Evolutionary conservation across 2,888 invertebrate genomes (phyloP), one percentile per base, ranked within the genome.

Genomic region (Vanessa cardui): DNA sequence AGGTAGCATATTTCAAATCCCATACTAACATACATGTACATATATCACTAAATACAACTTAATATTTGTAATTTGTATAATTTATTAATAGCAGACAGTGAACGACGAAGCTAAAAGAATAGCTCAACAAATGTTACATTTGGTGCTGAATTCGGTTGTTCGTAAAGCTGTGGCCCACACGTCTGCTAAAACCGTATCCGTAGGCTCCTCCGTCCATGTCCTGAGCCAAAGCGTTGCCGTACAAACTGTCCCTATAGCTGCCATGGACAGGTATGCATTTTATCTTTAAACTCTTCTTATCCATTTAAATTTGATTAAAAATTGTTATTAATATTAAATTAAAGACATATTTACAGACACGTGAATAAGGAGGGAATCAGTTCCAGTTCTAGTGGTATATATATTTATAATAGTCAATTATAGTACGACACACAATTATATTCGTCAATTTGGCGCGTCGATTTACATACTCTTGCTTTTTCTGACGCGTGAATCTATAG

Each of bases 111-210:
- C 33, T 47, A 44, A 39, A 21, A 58, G 6, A 21, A 58, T 49
- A 1, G 64, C 49, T 20, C 31, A 58, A 39, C 47, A 49, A 6
- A 21, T 64, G 6, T 58, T 64, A 47, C 21, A 12, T 1, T 58
- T 47, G 39, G 44, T 64, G n/a, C 18, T 64, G 3, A 47, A 49
- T 33, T 49, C 47, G 15, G 64, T 39, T 47, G 21, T 39, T 58
- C n/a, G n/a, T n/a, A 39, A 21, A 4, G 26, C 49, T 33, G 58
- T 18, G 52, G 21, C 8, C 1, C 15, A 52, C 7, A 15, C 12
- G 2, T 52, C 26, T 6, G 26, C 2, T 16, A 52, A 15, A 2
- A 26, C 26, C 7, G 52, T 26, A 16, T 52, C 52, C 16, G 26
- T 52, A 2, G 12, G 26, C 26, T 52, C 26, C 21, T 26, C 52